A percentile compares a stretch with the other conserved stretches of the same genome.
Conservation (phyloP, 1,140 invertebrate genomes). For the Microplitis demolitor region DNA sequence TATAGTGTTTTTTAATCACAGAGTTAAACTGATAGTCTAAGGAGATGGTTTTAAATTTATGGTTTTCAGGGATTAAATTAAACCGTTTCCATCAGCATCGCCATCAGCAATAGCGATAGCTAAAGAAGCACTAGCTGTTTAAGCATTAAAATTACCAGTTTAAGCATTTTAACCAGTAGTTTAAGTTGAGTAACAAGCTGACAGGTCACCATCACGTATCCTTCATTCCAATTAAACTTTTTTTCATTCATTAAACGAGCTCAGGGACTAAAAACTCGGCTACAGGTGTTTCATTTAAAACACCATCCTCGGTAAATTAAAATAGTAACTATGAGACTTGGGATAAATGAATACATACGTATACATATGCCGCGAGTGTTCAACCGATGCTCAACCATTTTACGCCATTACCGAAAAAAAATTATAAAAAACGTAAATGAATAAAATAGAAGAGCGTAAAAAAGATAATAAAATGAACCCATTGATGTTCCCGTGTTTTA, state of each 20-base stretch:
- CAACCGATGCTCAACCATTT: background rate
- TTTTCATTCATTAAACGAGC: constrained; percentile 2
- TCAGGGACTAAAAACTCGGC: constrained; percentile 14
- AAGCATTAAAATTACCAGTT: background rate
- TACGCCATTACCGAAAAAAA: background rate
- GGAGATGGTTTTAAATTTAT: constrained; percentile 24
- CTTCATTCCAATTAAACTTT: constrained; percentile 31
- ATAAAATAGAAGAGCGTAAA: background rate
- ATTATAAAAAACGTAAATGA: background rate
- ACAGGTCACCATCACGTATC: constrained; percentile 11
- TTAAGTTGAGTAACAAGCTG: too few species aligned
- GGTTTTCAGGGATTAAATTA: constrained; percentile 1
- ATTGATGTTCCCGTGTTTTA: background rate
- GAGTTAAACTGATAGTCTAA: background rate
- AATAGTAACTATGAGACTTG: background rate
- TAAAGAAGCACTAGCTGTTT: background rate
- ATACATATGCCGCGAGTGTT: background rate
- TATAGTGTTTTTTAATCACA: background rate
- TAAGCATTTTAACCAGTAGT: background rate
- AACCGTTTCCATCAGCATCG: too few species aligned
- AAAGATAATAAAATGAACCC: background rate
- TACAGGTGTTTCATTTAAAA: constrained; percentile 31
- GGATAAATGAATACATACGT: constrained; percentile 13
- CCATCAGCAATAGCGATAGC: background rate
- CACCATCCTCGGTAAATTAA: constrained; percentile 27